Evolutionary conservation across 2,797 vertebrate species (phyloP).

Genomic region (Heliangelus exortis): DNA sequence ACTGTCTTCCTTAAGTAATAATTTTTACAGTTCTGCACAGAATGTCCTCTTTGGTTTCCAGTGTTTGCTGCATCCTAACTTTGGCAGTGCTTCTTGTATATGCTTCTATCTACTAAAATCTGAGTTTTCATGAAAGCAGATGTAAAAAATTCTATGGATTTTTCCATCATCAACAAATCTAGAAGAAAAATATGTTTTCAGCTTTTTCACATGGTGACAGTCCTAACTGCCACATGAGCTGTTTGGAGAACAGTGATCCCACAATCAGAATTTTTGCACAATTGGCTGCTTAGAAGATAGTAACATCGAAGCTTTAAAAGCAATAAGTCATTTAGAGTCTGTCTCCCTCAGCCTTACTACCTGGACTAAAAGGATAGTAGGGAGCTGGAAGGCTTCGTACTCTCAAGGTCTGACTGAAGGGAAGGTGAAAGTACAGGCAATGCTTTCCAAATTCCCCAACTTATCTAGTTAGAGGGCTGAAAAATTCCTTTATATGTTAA

Average conservation of each 20-base stretch:
- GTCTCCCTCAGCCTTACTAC: not conserved
- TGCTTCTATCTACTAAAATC: not conserved
- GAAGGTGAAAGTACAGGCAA: not conserved
- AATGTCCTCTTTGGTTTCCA: not conserved
- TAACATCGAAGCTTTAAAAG: not conserved
- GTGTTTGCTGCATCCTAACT: not conserved
- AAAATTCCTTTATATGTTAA: not conserved
- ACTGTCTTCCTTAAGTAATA: conserved; percentile 1
- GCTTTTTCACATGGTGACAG: not conserved
- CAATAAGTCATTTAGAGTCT: not conserved
- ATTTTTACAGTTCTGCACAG: not conserved
- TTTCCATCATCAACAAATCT: not conserved
- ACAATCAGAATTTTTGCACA: not conserved
- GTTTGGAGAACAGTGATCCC: not conserved
- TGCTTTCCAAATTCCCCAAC: not conserved
- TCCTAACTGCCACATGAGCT: not conserved
- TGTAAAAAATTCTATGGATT: accelerated
- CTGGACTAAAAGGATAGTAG: not conserved
- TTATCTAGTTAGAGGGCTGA: not conserved
- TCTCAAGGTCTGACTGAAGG: not conserved
- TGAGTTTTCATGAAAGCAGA: not conserved
- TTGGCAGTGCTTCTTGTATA: not conserved
- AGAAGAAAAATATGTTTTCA: not conserved
- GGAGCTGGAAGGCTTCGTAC: not conserved
- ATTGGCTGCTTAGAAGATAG: not conserved